Evolutionary conservation across 2,888 invertebrate species (phyloP).

Genomic region (Dynastes maya): DNA sequence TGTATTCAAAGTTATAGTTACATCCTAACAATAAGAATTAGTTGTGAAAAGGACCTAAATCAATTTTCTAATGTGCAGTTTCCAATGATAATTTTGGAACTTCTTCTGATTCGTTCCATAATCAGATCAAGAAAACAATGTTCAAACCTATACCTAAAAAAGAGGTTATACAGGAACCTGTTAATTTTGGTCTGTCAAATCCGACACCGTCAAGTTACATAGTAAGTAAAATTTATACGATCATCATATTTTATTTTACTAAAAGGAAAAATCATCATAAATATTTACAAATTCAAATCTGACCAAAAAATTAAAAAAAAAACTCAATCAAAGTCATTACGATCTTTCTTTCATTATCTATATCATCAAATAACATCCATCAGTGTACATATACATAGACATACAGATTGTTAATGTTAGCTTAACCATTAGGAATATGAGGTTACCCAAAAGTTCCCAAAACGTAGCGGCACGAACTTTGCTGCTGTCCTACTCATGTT

Average conservation of each 20-base stretch:
- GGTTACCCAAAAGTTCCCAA: too few species aligned
- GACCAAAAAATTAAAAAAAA: constrained; percentile 57
- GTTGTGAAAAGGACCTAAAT: constrained; percentile 6
- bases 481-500: too few species aligned
- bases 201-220: constrained; percentile 61
- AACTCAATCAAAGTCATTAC: constrained; percentile 29
- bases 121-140: constrained; percentile 66
- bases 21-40: neutral
- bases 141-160: constrained; percentile 68
- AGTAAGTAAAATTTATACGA: constrained; percentile 55
- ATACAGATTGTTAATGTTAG: neutral
- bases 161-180: constrained; percentile 64
- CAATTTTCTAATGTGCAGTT: constrained; percentile 52
- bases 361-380: too few species aligned
- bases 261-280: constrained; percentile 48
- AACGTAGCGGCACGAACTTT: too few species aligned
- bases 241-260: constrained; percentile 30
- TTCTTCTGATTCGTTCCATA: constrained; percentile 62
- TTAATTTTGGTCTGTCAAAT: constrained; percentile 56
- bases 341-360: neutral
- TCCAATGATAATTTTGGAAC: constrained; percentile 61
- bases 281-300: constrained; percentile 60
- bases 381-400: constrained; percentile 1
- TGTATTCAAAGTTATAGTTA: neutral
- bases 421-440: neutral